A percentile compares a stretch with the other conserved stretches of the same genome.
Conservation (phyloP, 2,113 vertebrate genomes). For the Phaethornis superciliosus region DNA sequence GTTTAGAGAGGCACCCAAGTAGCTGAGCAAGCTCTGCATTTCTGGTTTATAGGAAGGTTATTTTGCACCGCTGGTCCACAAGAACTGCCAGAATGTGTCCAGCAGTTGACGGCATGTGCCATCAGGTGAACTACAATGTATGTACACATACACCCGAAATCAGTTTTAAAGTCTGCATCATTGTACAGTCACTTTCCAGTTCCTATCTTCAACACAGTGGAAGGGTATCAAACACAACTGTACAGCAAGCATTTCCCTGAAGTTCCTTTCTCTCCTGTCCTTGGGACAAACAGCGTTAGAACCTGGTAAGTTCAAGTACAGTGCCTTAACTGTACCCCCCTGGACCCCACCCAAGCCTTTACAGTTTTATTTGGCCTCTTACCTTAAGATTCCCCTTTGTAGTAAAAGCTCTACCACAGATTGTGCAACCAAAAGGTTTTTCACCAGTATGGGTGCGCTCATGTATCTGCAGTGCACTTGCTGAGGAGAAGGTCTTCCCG, state of each 20-base stretch:
- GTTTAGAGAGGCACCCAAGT: not conserved
- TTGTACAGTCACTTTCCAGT: not conserved
- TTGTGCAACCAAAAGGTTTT: constrained; percentile 97
- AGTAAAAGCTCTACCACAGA: constrained; percentile 98
- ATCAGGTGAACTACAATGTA: not conserved
- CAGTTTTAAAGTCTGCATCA: not conserved
- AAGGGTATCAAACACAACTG: not conserved
- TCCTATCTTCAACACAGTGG: not conserved
- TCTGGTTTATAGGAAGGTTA: not conserved
- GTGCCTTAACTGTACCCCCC: not conserved
- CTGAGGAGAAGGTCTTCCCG: constrained; percentile 98
- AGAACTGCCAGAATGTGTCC: not conserved
- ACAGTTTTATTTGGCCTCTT: constrained; percentile 70
- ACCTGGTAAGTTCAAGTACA: not conserved
- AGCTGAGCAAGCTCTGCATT: not conserved
- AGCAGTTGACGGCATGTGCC: not conserved
- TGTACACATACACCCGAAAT: accelerated
- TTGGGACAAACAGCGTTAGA: not conserved
- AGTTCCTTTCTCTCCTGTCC: not conserved
- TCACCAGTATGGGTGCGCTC: constrained; percentile 99
- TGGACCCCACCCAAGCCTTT: constrained; percentile 22
- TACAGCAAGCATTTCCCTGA: not conserved
- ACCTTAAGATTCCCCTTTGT: constrained; percentile 99
- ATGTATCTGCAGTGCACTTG: constrained; percentile 98
- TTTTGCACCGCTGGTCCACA: not conserved